Evolutionary conservation across 1,140 invertebrate genomes (phyloP).

Genomic region (Eurosta solidaginis): DNA sequence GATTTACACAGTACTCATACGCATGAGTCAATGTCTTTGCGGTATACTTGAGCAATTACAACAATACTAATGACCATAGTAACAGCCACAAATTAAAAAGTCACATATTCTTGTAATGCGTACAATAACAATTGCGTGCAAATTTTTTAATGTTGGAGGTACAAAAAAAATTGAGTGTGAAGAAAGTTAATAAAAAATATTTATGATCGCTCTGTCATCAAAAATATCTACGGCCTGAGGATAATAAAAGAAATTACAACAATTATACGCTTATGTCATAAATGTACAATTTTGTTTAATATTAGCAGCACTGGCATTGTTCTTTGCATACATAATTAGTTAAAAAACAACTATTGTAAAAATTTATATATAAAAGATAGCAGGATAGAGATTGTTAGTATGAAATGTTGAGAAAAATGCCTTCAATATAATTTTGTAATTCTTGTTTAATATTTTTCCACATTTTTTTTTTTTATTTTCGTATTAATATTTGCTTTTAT

Average conservation of each 20-base stretch:
- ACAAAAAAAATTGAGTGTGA: neutral
- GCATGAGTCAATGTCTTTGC: too few species aligned
- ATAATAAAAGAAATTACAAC: neutral
- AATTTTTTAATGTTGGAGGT: neutral
- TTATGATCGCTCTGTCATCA: neutral
- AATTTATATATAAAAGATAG: neutral
- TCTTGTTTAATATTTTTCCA: neutral
- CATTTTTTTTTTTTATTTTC: too few species aligned
- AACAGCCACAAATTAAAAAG: constrained; percentile 13
- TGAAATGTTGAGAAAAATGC: neutral
- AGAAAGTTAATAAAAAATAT: neutral
- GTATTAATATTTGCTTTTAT: neutral
- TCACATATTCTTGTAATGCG: neutral
- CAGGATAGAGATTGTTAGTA: neutral
- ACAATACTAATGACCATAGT: neutral
- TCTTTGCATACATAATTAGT: neutral
- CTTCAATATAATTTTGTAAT: neutral
- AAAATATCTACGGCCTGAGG: neutral
- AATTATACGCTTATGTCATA: neutral
- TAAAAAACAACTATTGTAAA: too few species aligned
- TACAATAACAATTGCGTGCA: neutral
- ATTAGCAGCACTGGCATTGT: constrained; percentile 10
- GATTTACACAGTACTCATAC: too few species aligned
- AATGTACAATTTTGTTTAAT: neutral
- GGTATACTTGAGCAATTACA: neutral